Conservation (phyloP, 2,113 vertebrate species). For the Motacilla tschutschensis region DNA sequence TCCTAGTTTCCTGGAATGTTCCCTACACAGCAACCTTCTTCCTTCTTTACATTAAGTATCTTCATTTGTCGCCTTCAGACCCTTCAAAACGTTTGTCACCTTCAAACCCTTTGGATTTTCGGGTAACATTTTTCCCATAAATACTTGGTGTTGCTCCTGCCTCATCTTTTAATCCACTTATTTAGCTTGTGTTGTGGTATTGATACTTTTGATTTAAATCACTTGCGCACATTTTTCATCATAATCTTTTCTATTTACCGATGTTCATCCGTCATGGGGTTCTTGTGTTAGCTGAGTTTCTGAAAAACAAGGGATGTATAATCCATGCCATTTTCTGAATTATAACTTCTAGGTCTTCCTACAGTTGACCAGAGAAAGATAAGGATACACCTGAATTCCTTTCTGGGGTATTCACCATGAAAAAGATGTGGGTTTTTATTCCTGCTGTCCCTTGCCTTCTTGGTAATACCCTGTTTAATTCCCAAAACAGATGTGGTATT, state of each 20-base stretch:
- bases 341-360: neutral
- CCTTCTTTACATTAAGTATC: neutral
- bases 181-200: neutral
- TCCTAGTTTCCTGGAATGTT: neutral
- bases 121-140: neutral
- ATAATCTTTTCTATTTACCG: neutral
- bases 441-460: neutral
- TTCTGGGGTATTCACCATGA: neutral
- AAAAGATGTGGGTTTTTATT: accelerated
- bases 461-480: neutral
- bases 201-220: neutral
- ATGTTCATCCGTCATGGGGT: neutral
- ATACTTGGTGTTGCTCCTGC: neutral
- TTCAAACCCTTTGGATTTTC: neutral
- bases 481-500: neutral
- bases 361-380: neutral
- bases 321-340: neutral
- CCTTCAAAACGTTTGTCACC: neutral
- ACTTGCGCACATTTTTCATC: neutral
- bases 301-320: neutral
- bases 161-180: neutral
- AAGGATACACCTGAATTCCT: neutral
- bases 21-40: neutral
- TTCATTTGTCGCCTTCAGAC: neutral
- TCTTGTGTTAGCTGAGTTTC: neutral